Evolutionary conservation across 2,113 vertebrate genomes (phyloP), one percentile per base, ranked within the genome.

Genomic region (Catagonus wagneri): DNA sequence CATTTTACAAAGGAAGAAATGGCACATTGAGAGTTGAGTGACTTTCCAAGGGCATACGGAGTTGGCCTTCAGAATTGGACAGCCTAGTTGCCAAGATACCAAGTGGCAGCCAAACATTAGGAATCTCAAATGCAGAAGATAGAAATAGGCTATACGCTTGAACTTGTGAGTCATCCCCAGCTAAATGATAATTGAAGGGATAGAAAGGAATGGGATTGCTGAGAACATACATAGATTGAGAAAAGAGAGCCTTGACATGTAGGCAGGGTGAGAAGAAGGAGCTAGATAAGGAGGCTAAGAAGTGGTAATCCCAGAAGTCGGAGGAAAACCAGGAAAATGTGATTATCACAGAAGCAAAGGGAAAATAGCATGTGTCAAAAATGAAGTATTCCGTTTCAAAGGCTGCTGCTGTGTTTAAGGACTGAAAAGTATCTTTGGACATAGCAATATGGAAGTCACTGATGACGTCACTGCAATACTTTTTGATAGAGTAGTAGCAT

Each of bases 341-440:
- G 32, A 22, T 87, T 74, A 32, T 87, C 44, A 87, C n/a, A 96
- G 90, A 93, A 65, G 22, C 25, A 74, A 94, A 85, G 4, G 61
- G 56, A 66, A 92, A 66, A 23, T 17, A 72, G 3, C n/a, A 22
- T 89, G 93, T 72, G 44, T 63, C 19, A 52, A 88, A 86, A 58
- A 32, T 34, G 56, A 93, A 44, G 0, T 68, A 50, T 34, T 94
- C 50, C 54, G 1, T 29, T 61, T 76, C 65, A 75, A 80, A 50
- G 25, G 32, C 44, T 74, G 8, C 58, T 74, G 15, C 56, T 63
- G 36, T 54, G 4, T 60, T 3, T 25, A 76, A 78, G 39, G n/a
- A 74, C 1, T 39, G 11, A 36, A 83, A 72, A 76, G 32, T 75
- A 8, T 58, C 65, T 74, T 69, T 66, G 63, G 39, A 61, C 23